Conservation (phyloP, 2,113 vertebrate species). For the Halichoerus grypus region DNA sequence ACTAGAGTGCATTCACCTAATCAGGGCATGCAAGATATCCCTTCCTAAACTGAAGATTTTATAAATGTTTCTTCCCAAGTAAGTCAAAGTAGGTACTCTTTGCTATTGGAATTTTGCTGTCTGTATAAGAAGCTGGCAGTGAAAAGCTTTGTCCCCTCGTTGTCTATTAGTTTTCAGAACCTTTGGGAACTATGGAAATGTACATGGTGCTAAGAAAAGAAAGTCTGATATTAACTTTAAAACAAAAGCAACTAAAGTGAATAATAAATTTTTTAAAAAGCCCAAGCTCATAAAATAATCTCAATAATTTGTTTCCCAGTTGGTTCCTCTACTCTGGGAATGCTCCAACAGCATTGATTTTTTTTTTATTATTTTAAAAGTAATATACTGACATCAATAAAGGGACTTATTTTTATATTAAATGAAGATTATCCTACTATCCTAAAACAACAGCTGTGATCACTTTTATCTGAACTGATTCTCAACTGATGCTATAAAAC, state of each 20-base stretch:
- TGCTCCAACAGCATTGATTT: background rate
- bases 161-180: background rate
- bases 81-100: background rate
- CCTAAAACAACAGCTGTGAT: background rate
- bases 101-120: background rate
- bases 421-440: background rate
- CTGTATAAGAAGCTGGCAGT: background rate
- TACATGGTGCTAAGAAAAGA: background rate
- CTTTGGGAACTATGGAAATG: background rate
- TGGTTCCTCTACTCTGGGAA: background rate
- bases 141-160: background rate
- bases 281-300: constrained; percentile 26
- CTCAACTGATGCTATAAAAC: background rate
- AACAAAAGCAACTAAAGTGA: background rate
- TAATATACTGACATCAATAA: constrained; percentile 58
- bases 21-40: background rate
- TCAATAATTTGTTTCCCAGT: background rate
- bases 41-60: background rate
- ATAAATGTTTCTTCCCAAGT: background rate
- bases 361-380: constrained; percentile 56
- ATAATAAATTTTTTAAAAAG: background rate
- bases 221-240: background rate
- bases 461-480: constrained; percentile 56
- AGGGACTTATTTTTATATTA: constrained; percentile 40
- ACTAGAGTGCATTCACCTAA: background rate